phyloP scores from a whole-genome alignment of 2,113 vertebrate genomes.

The Oryzias woworae region DNA sequence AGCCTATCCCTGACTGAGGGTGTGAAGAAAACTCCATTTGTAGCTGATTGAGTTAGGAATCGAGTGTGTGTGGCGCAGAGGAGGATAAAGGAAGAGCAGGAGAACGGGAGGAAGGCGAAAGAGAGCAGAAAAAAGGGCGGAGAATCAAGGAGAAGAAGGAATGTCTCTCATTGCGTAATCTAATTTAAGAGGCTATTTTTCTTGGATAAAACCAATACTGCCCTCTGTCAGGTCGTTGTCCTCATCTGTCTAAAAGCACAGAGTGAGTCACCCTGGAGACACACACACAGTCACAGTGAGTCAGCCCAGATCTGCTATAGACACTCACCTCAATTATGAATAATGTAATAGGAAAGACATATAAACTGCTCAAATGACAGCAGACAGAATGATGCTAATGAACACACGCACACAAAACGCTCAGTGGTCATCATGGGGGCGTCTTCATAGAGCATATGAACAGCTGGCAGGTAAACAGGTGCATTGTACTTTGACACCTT shows the following conservation, averaged over 20 bases:
- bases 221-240: conserved; percentile 65
- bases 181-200: conserved; percentile 74
- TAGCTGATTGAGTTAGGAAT: conserved; percentile 56
- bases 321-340: conserved; percentile 66
- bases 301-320: conserved; percentile 67
- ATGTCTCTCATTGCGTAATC: conserved; percentile 67
- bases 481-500: conserved; percentile 37
- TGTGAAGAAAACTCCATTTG: conserved; percentile 58
- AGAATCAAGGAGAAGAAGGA: conserved; percentile 8
- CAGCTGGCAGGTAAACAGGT: conserved; percentile 28
- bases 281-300: conserved; percentile 59
- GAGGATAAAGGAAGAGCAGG: background rate
- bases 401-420: conserved; percentile 5
- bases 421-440: conserved; percentile 2
- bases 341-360: conserved; percentile 63
- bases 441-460: conserved; percentile 35
- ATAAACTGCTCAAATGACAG: conserved; percentile 60
- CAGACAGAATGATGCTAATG: conserved; percentile 47
- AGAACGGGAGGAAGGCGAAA: conserved; percentile 1
- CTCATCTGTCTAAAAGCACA: conserved; percentile 76
- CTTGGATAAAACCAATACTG: conserved; percentile 67
- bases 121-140: conserved; percentile 9
- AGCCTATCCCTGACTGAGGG: conserved; percentile 19
- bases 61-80: conserved; percentile 5
- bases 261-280: conserved; percentile 66